These are phyloP conservation scores for Macrotus californicus DNA, from an alignment of 2,113 vertebrate genomes.

Conservation along the genomic window DNA sequence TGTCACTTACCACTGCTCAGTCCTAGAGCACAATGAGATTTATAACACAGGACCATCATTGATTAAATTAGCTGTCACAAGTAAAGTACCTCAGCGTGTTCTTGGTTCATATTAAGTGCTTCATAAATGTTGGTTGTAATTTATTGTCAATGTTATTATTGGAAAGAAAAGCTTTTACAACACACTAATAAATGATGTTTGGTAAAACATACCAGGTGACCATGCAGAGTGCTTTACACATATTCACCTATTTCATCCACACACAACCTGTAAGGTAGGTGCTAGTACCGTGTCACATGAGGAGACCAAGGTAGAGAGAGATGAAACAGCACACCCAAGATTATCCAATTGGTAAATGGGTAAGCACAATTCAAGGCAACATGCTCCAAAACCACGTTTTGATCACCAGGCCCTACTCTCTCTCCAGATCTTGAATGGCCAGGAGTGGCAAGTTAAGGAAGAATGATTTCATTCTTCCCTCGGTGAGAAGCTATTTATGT, in stretches of 20 bases:
- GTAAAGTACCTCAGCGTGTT: neutral
- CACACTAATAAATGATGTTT: neutral
- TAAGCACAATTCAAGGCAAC: neutral
- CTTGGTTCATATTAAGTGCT: neutral
- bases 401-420: neutral
- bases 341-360: neutral
- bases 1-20: neutral
- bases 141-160: neutral
- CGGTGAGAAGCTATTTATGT: neutral
- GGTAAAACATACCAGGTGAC: neutral
- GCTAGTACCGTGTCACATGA: neutral
- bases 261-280: neutral
- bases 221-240: neutral
- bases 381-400: neutral
- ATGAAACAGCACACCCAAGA: neutral
- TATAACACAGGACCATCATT: neutral
- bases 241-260: neutral
- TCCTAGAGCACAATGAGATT: neutral
- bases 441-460: neutral
- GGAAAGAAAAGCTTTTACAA: neutral
- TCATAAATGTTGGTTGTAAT: neutral
- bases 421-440: neutral
- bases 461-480: neutral
- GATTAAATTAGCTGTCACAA: neutral
- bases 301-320: neutral